Evolutionary conservation across 2,888 invertebrate species (phyloP), one percentile per base, ranked within the genome.

Genomic region (Nymphalis polychloros): DNA sequence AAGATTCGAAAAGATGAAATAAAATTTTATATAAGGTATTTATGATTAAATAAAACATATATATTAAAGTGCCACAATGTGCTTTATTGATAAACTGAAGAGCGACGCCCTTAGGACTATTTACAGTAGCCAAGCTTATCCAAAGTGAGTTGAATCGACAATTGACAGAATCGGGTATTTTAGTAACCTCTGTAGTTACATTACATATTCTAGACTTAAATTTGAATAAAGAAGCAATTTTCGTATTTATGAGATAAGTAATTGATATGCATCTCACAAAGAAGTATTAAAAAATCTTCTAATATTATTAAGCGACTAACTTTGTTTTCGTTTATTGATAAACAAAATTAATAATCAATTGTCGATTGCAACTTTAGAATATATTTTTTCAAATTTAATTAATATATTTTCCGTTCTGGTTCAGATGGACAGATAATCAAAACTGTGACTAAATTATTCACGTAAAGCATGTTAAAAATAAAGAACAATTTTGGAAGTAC

Each of bases 1-100:
- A 13, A 41, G 4, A 41, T 41, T 41, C 41, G 1, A 41, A 2
- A 41, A 13, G 27, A 31, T 31, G 27, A 31, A 31, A 31, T 5
- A 31, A 31, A 5, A 31, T 31, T 31, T 31, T 5, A 31, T 31
- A 0, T 31, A 31, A 3, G n/a, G 41, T 20, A 61, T 46, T 48
- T 48, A 47, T 19, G 13, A 64, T 52, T 52, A 81, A 84, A 79
- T 79, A 78, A 89, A 87, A 83, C 81, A 68, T 78, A 69, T 8
- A 46, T 16, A 72, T 59, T 57, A 77, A 71, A 81, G 89, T 92
- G 90, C 90, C 89, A 88, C 89, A 89, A 89, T 83, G 90, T 91
- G 90, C 89, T 92, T 89, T 92, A 92, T 86, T 90, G 83, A 89
- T 84, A 89, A 86, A 86, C 81, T 81, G 79, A 80, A 82, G 83